Evolutionary conservation across 2,113 vertebrate genomes (phyloP), one percentile per base, ranked within the genome.

Genomic region (Cryptotis parvus): DNA sequence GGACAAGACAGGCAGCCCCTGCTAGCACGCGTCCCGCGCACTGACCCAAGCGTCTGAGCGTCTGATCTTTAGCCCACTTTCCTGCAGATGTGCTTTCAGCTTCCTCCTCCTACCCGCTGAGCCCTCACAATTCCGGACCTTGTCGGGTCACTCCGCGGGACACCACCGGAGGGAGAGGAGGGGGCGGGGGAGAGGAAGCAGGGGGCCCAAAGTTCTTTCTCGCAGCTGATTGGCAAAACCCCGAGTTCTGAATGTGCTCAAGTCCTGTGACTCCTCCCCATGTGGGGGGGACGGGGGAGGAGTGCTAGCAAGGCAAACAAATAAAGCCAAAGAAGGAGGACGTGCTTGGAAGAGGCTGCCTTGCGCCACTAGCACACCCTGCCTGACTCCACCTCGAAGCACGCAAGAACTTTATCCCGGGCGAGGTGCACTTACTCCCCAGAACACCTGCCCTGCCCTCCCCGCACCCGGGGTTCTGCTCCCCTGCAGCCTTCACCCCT

Each of bases 241-340:
- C 87, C 55, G 52, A 81, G 87, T 75, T 80, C 79, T 1, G 87
- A 61, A 33, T 41, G 20, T 16, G 26, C 65, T 58, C 18, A 22
- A 85, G 72, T 69, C 66, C 61, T 55, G 65, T 1, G 93, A 78
- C 95, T 82, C 87, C 95, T 81, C 94, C 91, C 27, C 39, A 12
- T 3, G 11, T 33, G 41, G 63, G 29, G 20, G 63, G 29, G 45
- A 11, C 63, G 35, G 9, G 55, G 69, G 74, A 9, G 45, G 1
- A 10, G 7, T 29, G 6, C n/a, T n/a, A 0, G 26, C 41, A 39
- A 65, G 20, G 52, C 41, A 72, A 18, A 70, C 69, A 41, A 4
- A 96, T 94, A 97, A 94, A 97, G 93, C 58, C 41, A 2, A 41
- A 10, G 39, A 9, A 41, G 68, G 14, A 39, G 1, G 22, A 39